Evolutionary conservation across 1,140 invertebrate genomes (phyloP).

Genomic region (Coenobita brevimanus): DNA sequence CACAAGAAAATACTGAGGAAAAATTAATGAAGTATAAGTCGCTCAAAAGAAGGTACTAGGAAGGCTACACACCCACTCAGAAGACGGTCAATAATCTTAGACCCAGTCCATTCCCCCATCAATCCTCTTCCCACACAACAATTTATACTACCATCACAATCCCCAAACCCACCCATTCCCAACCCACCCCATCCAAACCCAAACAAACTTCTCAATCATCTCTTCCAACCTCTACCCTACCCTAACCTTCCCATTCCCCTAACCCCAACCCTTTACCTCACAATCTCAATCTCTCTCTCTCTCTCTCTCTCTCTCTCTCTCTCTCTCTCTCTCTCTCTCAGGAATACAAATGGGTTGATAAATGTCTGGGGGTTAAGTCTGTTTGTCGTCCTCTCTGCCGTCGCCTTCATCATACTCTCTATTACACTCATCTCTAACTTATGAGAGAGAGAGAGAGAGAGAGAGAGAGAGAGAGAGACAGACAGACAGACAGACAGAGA

Average conservation of each 20-base stretch:
- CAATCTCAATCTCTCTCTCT: too few relatives aligned
- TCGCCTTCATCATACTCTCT: background rate
- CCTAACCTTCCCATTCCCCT: background rate
- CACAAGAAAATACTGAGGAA: background rate
- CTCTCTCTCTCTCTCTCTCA: too few relatives aligned
- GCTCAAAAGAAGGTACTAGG: too few relatives aligned
- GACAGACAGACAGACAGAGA: conserved; percentile 15
- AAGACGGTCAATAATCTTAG: too few relatives aligned
- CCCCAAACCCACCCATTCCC: background rate
- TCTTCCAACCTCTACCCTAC: background rate
- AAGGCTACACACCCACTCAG: too few relatives aligned
- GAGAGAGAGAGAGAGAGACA: conserved; percentile 25
- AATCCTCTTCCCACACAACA: background rate
- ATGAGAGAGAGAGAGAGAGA: background rate
- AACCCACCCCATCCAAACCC: background rate
- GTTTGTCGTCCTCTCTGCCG: background rate
- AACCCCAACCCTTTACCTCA: background rate
- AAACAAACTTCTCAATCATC: background rate
- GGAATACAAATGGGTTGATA: too few relatives aligned
- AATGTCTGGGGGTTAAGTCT: too few relatives aligned
- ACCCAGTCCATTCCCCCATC: too few relatives aligned
- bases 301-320: too few relatives aligned
- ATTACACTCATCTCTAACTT: too few relatives aligned
- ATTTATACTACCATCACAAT: background rate
- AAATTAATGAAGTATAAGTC: background rate